Evolutionary conservation across 2,113 vertebrate genomes (phyloP), one percentile per base, ranked within the genome.

Genomic region (Scomber scombrus): DNA sequence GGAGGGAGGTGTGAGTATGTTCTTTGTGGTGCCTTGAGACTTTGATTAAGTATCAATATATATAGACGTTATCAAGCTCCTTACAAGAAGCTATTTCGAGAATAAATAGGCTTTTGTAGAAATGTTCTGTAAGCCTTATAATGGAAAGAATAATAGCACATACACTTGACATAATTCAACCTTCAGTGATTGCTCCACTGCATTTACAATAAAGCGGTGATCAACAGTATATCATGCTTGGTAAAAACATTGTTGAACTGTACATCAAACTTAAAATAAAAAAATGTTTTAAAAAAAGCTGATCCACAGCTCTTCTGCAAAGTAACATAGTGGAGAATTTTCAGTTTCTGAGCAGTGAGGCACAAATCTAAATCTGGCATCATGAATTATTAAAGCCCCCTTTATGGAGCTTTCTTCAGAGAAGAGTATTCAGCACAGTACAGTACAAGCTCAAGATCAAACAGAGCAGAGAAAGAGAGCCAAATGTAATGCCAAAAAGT

Each of bases 381-480:
- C 86, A 95, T 95, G 94, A 95, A 95, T 95, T 94, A 95, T 95
- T 95, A 89, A 95, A 93, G 85, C 60, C 62, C 71, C 75, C 83
- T 94, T 94, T 93, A 94, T 93, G 76, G 88, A 91, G 91, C 81
- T 88, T 92, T 93, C 87, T 89, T 90, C 84, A 88, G 82, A 82
- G 80, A 85, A 92, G 85, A 92, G 90, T 89, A 93, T 93, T 88
- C 89, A 92, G 85, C 77, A 80, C 85, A 82, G 75, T 87, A 88
- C 75, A 88, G 84, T 85, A 86, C 79, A 87, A 87, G 89, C 88
- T 85, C 64, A 64, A 93, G 87, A 95, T 95, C 91, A 95, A 89
- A 94, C 72, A 70, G 81, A 85, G 78, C 74, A 52, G 71, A 80
- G 79, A 81, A 83, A 85, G 87, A 89, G 76, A 89, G 80, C 62